Evolutionary conservation across 2,797 vertebrate species (phyloP).

Genomic region (Cacajao melanocephalus): DNA sequence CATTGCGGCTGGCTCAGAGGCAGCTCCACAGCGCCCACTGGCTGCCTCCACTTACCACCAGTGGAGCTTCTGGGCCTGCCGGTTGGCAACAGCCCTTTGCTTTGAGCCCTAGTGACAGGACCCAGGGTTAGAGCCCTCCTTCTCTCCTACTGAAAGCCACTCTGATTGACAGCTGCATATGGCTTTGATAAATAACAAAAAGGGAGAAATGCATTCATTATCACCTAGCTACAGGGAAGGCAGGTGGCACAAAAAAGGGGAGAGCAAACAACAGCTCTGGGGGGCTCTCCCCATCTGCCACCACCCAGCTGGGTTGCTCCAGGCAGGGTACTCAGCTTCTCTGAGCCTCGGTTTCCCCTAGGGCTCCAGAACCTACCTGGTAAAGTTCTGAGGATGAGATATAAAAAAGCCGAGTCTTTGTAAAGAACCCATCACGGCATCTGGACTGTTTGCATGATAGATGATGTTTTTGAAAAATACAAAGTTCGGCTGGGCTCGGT

Average conservation of each 20-base stretch:
- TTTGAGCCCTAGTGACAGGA: background rate
- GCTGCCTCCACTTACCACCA: background rate
- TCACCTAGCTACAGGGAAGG: constrained; percentile 35
- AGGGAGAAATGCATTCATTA: constrained; percentile 29
- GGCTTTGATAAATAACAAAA: constrained; percentile 48
- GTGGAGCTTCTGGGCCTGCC: background rate
- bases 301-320: background rate
- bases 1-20: background rate
- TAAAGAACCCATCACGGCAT: background rate
- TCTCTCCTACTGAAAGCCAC: background rate
- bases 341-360: background rate
- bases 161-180: constrained; percentile 43
- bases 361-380: background rate
- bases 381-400: background rate
- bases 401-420: background rate
- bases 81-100: background rate
- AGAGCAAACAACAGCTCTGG: background rate
- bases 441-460: background rate
- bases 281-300: background rate
- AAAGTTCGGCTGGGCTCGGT: too few relatives aligned
- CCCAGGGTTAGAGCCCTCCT: background rate
- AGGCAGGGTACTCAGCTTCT: background rate
- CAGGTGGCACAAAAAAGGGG: constrained; percentile 44
- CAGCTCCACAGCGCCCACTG: background rate
- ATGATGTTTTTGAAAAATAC: background rate